A percentile compares a stretch with the other conserved stretches of the same genome.
Evolutionary conservation across 2,888 invertebrate genomes (phyloP).

Genomic region (Lobophora halterata): DNA sequence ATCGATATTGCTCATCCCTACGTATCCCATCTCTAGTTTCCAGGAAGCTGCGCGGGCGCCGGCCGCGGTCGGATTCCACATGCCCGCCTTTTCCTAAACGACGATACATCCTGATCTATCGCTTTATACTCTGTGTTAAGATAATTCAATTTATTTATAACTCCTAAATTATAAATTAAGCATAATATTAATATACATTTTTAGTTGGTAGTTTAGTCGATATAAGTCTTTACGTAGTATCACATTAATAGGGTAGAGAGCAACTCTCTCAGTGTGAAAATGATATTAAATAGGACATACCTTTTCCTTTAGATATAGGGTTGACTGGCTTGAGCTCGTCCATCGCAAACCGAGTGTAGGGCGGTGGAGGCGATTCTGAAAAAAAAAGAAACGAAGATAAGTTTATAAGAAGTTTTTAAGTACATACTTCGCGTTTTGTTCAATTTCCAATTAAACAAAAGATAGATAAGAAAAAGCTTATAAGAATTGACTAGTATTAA

Average conservation of each 20-base stretch:
- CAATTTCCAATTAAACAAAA: too few species aligned
- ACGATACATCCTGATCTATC: slow-evolving; percentile 22
- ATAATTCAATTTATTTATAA: slow-evolving; percentile 24
- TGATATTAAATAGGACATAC: slow-evolving; percentile 51
- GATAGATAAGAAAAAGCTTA: too few species aligned
- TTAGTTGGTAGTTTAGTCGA: too few species aligned
- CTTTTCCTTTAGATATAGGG: slow-evolving; percentile 89
- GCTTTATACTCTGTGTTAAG: slow-evolving; percentile 19
- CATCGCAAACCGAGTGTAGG: slow-evolving; percentile 88
- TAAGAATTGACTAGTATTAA: too few species aligned
- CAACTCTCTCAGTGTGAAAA: too few species aligned
- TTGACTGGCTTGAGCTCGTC: slow-evolving; percentile 88
- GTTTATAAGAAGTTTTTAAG: too few species aligned
- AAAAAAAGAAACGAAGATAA: slow-evolving; percentile 47
- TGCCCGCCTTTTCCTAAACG: slow-evolving; percentile 56
- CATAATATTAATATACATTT: slow-evolving; percentile 3
- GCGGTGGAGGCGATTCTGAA: slow-evolving; percentile 92
- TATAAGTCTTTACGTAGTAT: too few species aligned
- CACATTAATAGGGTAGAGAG: too few species aligned
- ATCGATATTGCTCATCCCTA: slow-evolving; percentile 31
- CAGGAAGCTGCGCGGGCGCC: slow-evolving; percentile 78
- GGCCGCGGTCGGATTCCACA: slow-evolving; percentile 73
- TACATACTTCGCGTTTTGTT: too few species aligned
- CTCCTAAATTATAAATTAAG: too few species aligned
- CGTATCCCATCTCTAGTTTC: slow-evolving; percentile 69